Evolutionary conservation across 2,797 vertebrate genomes (phyloP).

Genomic region (Chaenodraco wilsoni): DNA sequence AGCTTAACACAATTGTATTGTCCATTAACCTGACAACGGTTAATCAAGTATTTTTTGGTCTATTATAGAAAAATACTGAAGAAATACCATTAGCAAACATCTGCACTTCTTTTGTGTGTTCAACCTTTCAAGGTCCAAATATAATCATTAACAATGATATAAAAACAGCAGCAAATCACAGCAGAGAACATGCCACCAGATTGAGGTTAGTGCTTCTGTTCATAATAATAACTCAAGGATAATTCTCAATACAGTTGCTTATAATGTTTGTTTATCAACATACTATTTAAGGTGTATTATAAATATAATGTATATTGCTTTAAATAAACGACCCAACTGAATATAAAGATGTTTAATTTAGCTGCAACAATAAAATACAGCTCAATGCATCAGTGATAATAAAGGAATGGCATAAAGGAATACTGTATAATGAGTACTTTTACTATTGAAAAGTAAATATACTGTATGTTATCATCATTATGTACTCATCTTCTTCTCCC

Average conservation of each 20-base stretch:
- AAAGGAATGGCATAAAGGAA: neutral
- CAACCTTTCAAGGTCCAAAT: neutral
- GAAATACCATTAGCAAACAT: neutral
- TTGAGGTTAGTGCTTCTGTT: neutral
- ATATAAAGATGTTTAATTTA: neutral
- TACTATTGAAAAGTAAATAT: neutral
- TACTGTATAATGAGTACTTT: neutral
- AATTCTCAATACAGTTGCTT: neutral
- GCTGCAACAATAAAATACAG: constrained; percentile 4
- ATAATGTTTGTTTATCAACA: neutral
- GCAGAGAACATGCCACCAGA: neutral
- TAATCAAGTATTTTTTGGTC: neutral
- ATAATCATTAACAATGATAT: neutral
- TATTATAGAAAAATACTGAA: neutral
- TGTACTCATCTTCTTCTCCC: neutral
- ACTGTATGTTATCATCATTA: neutral
- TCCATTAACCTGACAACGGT: neutral
- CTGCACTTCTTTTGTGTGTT: neutral
- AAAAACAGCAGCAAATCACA: neutral
- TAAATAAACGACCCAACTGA: neutral
- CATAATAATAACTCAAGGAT: neutral
- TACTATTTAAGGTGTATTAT: neutral
- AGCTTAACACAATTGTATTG: neutral
- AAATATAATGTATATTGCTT: neutral
- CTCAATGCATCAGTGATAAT: neutral